phyloP scores from a whole-genome alignment of 2,113 vertebrate genomes.

The Odobenus rosmarus region DNA sequence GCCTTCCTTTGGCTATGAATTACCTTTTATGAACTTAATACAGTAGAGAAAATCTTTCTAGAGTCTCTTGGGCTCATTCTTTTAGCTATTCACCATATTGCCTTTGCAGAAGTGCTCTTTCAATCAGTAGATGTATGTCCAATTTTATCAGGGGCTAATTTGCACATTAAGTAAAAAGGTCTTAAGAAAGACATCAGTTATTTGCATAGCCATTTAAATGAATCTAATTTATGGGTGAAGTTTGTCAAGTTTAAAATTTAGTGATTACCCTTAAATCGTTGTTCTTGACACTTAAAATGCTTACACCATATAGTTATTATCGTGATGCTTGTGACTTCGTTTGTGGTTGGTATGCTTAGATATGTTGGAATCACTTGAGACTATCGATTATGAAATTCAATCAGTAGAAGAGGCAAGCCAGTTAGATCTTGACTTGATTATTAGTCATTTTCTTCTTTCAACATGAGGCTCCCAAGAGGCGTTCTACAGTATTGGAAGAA shows the following conservation, averaged over 20 bases:
- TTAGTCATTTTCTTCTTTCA: slow-evolving; percentile 56
- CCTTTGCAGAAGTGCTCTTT: slow-evolving; percentile 57
- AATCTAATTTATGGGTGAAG: slow-evolving; percentile 37
- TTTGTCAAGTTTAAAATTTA: slow-evolving; percentile 51
- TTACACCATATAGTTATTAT: neutral
- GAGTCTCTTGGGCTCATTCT: neutral
- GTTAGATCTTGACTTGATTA: slow-evolving; percentile 44
- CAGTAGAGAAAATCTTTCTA: neutral
- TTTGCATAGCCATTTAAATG: slow-evolving; percentile 49
- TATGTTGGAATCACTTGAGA: slow-evolving; percentile 45
- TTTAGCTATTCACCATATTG: slow-evolving; percentile 29
- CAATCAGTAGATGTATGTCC: slow-evolving; percentile 27
- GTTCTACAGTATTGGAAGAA: slow-evolving; percentile 9
- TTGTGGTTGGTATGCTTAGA: neutral
- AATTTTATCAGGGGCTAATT: slow-evolving; percentile 49
- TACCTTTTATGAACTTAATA: slow-evolving; percentile 8
- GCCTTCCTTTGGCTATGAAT: neutral
- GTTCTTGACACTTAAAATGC: slow-evolving; percentile 22
- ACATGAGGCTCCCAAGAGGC: neutral
- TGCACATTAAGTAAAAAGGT: slow-evolving; percentile 53
- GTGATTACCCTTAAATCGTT: slow-evolving; percentile 15
- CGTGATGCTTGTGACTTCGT: slow-evolving; percentile 9
- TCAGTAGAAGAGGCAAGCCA: slow-evolving; percentile 52
- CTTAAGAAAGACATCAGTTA: slow-evolving; percentile 3
- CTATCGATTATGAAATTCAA: slow-evolving; percentile 50